phyloP scores from a whole-genome alignment of 2,797 vertebrate species.

The Crenichthys baileyi region DNA sequence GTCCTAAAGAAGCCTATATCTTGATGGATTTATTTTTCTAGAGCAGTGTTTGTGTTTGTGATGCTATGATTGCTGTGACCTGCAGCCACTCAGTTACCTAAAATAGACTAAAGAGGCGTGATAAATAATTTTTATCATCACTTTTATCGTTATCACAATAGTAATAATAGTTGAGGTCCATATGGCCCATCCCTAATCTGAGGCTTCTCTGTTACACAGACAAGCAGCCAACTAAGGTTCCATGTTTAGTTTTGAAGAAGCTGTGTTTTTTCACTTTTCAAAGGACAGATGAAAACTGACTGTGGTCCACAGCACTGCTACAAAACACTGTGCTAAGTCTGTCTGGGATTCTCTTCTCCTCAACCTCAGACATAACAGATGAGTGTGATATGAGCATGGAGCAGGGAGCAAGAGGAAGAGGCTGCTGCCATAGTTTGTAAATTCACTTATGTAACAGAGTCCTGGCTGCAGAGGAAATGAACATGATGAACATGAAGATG shows the following conservation, averaged over 20 bases:
- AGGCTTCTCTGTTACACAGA: conserved; percentile 47
- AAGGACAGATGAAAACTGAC: conserved; percentile 55
- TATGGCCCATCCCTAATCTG: conserved; percentile 28
- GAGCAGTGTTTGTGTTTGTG: too few relatives aligned
- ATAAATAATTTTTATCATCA: too few relatives aligned
- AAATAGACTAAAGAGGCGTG: too few relatives aligned
- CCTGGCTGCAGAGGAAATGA: conserved; percentile 64
- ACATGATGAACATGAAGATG: conserved; percentile 17
- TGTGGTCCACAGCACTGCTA: neutral
- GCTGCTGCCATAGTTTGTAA: conserved; percentile 71
- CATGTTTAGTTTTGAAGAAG: conserved; percentile 26
- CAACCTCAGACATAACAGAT: conserved; percentile 76
- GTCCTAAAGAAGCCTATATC: too few relatives aligned
- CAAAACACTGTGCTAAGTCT: conserved; percentile 53
- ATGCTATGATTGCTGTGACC: too few relatives aligned
- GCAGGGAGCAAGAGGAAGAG: neutral
- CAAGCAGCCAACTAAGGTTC: conserved; percentile 11
- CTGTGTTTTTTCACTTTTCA: conserved; percentile 24
- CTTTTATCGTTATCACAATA: too few relatives aligned
- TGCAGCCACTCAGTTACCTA: too few relatives aligned
- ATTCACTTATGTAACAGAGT: conserved; percentile 70
- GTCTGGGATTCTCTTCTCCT: conserved; percentile 79
- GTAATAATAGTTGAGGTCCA: too few relatives aligned
- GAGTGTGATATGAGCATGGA: conserved; percentile 56
- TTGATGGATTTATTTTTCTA: too few relatives aligned